Percentiles rank a stretch among this genome's conserved stretches.
These are phyloP conservation scores for Microctonus hyperodae DNA, from an alignment of 2,888 invertebrate genomes.

Conservation along the genomic window DNA sequence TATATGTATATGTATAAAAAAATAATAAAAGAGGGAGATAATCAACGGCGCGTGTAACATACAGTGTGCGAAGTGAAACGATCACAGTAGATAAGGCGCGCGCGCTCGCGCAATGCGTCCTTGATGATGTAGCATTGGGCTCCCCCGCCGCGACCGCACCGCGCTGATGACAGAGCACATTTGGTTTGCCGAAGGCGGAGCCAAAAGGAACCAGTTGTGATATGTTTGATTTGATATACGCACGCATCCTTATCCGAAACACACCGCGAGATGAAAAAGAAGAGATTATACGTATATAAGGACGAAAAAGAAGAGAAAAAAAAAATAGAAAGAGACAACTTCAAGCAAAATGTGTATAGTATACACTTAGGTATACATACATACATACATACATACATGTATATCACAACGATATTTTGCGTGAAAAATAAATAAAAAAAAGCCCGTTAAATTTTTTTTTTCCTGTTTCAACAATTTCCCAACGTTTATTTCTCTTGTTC, in stretches of 20 bases:
- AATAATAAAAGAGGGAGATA: neutral
- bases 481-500: no score
- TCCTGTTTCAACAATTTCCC: no score
- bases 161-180: constrained; percentile 45
- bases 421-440: no score
- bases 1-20: neutral
- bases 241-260: constrained; percentile 43
- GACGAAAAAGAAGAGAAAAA: neutral
- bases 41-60: neutral
- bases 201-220: constrained; percentile 40
- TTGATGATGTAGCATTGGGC: constrained; percentile 17
- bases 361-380: neutral
- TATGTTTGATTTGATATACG: constrained; percentile 47
- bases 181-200: constrained; percentile 43
- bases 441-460: no score
- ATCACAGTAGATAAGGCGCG: constrained; percentile 37
- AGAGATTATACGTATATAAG: neutral
- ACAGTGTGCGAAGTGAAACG: constrained; percentile 34
- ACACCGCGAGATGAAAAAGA: constrained; percentile 25
- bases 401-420: no score
- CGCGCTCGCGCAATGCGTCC: constrained; percentile 13
- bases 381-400: no score
- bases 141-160: constrained; percentile 27
- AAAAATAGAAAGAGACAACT: no score
- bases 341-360: no score